Evolutionary conservation across 2,888 invertebrate species (phyloP), one percentile per base, ranked within the genome.

Genomic region (Ormyrus rosae): DNA sequence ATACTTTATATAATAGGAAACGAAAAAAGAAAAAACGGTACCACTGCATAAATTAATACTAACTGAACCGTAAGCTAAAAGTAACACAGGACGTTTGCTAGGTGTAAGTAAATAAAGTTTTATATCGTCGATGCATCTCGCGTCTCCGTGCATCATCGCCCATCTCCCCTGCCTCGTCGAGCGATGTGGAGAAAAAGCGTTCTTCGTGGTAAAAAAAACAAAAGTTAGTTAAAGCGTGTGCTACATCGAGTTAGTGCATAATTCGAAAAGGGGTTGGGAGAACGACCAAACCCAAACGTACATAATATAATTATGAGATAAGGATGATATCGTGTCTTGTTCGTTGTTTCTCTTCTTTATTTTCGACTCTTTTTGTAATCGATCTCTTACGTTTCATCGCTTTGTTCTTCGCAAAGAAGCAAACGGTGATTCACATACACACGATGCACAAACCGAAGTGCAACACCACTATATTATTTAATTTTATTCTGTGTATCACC

Each of bases 1-100:
- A 88, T 89, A 90, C 89, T 90, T 90, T 89, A 90, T 88, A 89
- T 89, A 84, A 88, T 88, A 86, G 85, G 86, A 85, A 84, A 84
- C 82, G 78, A 83, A 78, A 76, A 84, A 81, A 82, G 78, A 84
- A 83, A 83, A 84, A 85, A 86, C 84, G 84, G 87, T 88, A 89
- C 86, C 87, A 87, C 69, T 81, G 86, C 85, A 84, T 84, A 80
- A 79, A 84, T 85, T 84, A 86, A 86, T 86, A 87, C 84, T 87
- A 88, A 86, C 84, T 87, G 86, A 86, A 87, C 80, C 84, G 68
- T 80, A 80, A 67, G 74, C 56, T 78, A 82, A 75, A 34, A 64
- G 50, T 86, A 86, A 84, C 83, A 82, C 80, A 86, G 87, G 85
- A 88, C 86, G 87, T 88, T 87, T 85, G 84, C 84, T 89, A 89